Conservation (phyloP, 2,113 vertebrate genomes). For the Solea senegalensis region DNA sequence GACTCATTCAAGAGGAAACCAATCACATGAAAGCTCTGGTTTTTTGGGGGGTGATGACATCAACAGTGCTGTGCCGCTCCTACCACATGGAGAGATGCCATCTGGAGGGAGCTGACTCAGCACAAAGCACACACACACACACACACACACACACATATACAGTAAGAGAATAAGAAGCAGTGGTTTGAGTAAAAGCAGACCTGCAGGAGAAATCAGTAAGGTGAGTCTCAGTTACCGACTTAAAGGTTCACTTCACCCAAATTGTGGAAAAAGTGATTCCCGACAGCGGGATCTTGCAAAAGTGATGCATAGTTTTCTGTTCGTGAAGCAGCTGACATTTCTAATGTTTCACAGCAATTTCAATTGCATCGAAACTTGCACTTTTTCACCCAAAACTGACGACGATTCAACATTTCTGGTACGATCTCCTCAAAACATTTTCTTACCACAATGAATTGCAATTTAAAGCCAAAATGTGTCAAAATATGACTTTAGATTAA, state of each 20-base stretch:
- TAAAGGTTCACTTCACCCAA: neutral
- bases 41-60: slow-evolving; percentile 56
- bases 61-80: slow-evolving; percentile 41
- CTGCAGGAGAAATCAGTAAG: neutral
- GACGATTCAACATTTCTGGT: no score
- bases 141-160: slow-evolving; percentile 1
- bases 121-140: slow-evolving; percentile 39
- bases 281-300: neutral
- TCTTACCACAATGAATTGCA: no score
- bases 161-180: slow-evolving; percentile 15
- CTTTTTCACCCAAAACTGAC: no score
- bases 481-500: no score
- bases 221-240: neutral
- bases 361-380: no score
- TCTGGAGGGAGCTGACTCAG: slow-evolving; percentile 77
- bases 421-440: no score
- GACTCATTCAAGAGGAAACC: slow-evolving; percentile 46
- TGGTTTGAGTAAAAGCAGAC: slow-evolving; percentile 1
- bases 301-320: neutral
- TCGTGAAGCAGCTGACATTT: no score
- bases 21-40: slow-evolving; percentile 51
- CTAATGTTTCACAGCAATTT: no score
- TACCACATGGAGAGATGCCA: slow-evolving; percentile 66
- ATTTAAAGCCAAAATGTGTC: no score
- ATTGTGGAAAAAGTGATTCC: neutral